These are phyloP conservation scores for Lissonota sp. DNA, from an alignment of 2,888 invertebrate genomes.

Conservation along the genomic window DNA sequence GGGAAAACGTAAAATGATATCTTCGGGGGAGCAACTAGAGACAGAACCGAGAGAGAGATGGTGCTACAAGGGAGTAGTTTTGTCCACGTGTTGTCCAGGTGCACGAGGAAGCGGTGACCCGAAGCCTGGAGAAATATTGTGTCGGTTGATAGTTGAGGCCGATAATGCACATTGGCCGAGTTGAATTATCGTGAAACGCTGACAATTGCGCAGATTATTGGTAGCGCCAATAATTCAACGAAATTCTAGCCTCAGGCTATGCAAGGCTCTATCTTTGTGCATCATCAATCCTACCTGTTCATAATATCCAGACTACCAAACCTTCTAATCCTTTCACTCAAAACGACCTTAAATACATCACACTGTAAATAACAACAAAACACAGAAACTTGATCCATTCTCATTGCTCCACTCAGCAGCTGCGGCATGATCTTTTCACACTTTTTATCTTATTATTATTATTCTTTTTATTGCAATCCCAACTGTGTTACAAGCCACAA, in stretches of 20 bases:
- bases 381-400: no score
- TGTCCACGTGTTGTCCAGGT: background rate
- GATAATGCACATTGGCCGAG: background rate
- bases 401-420: no score
- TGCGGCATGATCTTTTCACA: no score
- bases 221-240: background rate
- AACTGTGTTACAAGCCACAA: no score
- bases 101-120: background rate
- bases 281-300: no score
- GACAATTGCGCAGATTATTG: background rate
- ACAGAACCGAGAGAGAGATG: background rate
- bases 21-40: background rate
- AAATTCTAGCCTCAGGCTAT: background rate
- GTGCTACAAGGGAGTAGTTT: background rate
- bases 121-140: slow-evolving; percentile 4
- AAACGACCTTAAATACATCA: no score
- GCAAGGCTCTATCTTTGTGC: no score
- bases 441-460: no score
- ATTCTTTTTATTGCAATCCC: no score
- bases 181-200: slow-evolving; percentile 13
- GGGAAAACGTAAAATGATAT: slow-evolving; percentile 3
- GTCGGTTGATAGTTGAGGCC: background rate
- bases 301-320: no score
- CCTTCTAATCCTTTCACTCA: no score
- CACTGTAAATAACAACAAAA: no score